A percentile compares a stretch with the other conserved stretches of the same genome.
phyloP scores from a whole-genome alignment of 2,797 vertebrate species.

The Petrocephalus sullivani region DNA sequence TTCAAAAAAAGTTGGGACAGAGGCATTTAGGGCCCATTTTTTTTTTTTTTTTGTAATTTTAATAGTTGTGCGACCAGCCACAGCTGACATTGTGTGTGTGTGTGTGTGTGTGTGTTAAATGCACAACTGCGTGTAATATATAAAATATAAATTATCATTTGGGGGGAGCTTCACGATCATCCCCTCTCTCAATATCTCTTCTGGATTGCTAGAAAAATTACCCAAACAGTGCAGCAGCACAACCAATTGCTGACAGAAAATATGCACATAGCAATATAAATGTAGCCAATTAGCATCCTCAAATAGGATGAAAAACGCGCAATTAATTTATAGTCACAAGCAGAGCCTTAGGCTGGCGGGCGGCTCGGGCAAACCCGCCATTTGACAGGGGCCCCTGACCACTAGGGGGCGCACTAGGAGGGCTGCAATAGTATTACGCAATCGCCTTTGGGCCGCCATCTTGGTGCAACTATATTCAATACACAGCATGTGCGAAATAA shows the following conservation, averaged over 20 bases:
- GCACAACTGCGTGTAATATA: not conserved
- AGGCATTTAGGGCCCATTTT: not conserved
- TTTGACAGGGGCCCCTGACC: not conserved
- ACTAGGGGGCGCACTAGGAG: not conserved
- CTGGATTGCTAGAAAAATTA: not conserved
- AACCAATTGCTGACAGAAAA: not conserved
- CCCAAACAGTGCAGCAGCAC: not conserved
- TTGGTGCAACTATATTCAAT: not conserved
- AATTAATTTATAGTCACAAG: not conserved
- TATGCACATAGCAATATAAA: not conserved
- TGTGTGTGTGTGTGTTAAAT: not conserved
- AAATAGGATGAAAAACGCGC: not conserved
- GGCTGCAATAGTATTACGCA: not conserved
- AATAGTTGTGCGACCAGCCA: no score
- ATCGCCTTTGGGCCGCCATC: not conserved
- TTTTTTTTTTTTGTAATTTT: no score
- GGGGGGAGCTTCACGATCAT: not conserved
- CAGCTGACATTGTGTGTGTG: not conserved
- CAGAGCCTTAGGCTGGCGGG: not conserved
- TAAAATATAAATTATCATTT: not conserved
- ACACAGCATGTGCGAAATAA: no score
- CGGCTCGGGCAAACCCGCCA: not conserved
- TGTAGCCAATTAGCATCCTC: not conserved
- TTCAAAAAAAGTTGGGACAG: not conserved
- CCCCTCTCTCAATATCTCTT: not conserved